phyloP scores from a whole-genome alignment of 2,888 invertebrate genomes.

The Epistrophe grossulariae region DNA sequence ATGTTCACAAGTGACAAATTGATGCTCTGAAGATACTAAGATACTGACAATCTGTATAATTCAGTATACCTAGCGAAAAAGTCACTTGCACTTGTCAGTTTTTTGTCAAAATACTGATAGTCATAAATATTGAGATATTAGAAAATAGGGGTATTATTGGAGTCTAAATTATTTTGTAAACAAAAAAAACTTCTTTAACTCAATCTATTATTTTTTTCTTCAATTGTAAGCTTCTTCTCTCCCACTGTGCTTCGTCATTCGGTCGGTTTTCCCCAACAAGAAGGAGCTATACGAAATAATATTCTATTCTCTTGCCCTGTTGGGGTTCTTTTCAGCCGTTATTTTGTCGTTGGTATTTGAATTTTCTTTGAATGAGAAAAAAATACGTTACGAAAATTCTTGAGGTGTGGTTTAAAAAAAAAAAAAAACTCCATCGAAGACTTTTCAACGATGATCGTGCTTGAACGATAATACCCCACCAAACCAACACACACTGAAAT shows the following conservation, averaged over 20 bases:
- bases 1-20: no score
- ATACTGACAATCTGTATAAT: no score
- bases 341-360: slow-evolving; percentile 32
- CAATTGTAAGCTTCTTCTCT: neutral
- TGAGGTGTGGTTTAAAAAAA: slow-evolving; percentile 74
- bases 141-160: no score
- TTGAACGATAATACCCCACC: slow-evolving; percentile 18
- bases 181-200: no score
- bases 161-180: no score
- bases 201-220: no score
- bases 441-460: slow-evolving; percentile 1
- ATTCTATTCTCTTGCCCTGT: slow-evolving; percentile 29
- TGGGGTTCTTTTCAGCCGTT: slow-evolving; percentile 38
- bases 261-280: neutral
- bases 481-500: slow-evolving; percentile 17
- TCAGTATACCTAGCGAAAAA: no score
- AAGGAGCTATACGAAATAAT: slow-evolving; percentile 20
- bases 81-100: no score
- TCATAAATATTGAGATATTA: no score
- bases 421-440: slow-evolving; percentile 35
- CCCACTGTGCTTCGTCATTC: neutral
- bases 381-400: slow-evolving; percentile 66
- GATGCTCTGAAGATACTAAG: no score
- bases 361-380: slow-evolving; percentile 48
- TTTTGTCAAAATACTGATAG: no score